phyloP scores from a whole-genome alignment of 2,113 vertebrate genomes.

The Odobenus rosmarus region DNA sequence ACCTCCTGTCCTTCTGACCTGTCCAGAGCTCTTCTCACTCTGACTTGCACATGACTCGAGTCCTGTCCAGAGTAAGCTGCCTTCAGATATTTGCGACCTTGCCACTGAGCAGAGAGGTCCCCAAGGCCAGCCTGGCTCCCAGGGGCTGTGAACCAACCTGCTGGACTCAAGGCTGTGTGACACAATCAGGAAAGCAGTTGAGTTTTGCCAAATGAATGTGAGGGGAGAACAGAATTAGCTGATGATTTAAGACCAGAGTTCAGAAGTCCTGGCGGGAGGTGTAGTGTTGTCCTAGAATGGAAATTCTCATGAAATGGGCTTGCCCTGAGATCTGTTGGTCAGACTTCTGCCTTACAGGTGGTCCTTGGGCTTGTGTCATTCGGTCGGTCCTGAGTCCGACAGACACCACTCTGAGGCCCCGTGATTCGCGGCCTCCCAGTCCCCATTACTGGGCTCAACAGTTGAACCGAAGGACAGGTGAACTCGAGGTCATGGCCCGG shows the following conservation, averaged over 20 bases:
- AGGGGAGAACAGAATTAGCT: neutral
- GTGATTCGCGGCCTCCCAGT: neutral
- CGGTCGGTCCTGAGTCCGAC: neutral
- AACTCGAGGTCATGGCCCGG: neutral
- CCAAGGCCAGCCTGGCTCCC: slow-evolving; percentile 24
- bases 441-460: neutral
- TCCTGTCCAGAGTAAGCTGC: slow-evolving; percentile 26
- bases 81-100: slow-evolving; percentile 3
- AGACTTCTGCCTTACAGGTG: neutral
- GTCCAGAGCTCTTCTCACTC: neutral
- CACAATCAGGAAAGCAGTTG: neutral
- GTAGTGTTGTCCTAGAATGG: neutral
- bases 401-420: neutral
- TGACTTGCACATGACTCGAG: neutral
- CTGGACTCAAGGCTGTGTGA: neutral
- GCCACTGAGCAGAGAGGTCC: slow-evolving; percentile 35
- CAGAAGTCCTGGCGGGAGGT: neutral
- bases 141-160: slow-evolving; percentile 39
- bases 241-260: neutral
- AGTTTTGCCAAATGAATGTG: slow-evolving; percentile 17
- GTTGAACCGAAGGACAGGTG: neutral
- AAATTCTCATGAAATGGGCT: neutral
- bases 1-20: neutral
- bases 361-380: neutral
- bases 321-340: neutral